Evolutionary conservation across 2,113 vertebrate species (phyloP), one percentile per base, ranked within the genome.

Genomic region (Atractosteus spatula): DNA sequence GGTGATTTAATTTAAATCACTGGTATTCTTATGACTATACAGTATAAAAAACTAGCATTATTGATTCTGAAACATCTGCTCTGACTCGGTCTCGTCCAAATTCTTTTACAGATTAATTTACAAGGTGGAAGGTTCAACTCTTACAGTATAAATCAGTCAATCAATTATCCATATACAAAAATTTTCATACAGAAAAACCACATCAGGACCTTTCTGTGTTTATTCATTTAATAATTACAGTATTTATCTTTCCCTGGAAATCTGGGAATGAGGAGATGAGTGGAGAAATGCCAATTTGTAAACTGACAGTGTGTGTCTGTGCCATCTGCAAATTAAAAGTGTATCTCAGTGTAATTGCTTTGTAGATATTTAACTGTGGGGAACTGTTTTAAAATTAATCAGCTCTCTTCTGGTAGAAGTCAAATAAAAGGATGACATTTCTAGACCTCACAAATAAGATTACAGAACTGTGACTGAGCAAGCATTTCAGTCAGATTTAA

Each of bases 341-440:
- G 16, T 45, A 41, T 12, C 51, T 16, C 11, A 7, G 42, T 44
- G 45, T 63, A 71, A 62, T 71, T 62, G 56, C 69, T 71, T 71
- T 44, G 47, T 5, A 44, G 43, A 47, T 59, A 12, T 62, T 62
- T 62, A 43, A 62, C 55, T 41, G 29, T 51, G 69, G 43, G 56
- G 57, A 63, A 62, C 56, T 59, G 13, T 17, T 3, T 57, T 51
- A 41, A 13, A 13, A 14, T 82, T 73, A 78, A 88, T 84, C 86
- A 80, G 82, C 80, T 82, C 76, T 80, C 80, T 84, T 87, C 81
- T 88, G 84, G 73, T 83, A 76, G n/a, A 7, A 45, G 62, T 72
- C 68, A 74, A 84, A 86, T 84, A 87, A 84, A 86, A 79, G 76
- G 77, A 86, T 74, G 71, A 77, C 79, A 76, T 78, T 84, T 70